Percentiles rank a stretch among this genome's conserved stretches.
These are phyloP conservation scores for Sylvilagus bachmani DNA, from an alignment of 2,113 vertebrate genomes.

Conservation along the genomic window DNA sequence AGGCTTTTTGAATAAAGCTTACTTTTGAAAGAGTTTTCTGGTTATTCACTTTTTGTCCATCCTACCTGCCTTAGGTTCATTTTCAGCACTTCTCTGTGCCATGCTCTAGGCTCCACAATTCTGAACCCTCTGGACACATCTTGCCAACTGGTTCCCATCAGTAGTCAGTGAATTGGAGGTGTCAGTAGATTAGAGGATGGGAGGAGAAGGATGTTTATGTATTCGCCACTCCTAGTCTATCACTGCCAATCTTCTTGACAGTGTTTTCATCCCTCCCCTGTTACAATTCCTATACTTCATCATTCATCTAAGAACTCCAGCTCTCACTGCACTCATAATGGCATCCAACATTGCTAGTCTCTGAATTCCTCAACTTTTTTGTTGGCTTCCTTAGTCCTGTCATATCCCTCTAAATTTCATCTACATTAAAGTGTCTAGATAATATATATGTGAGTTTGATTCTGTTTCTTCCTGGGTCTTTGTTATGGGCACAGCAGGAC, in stretches of 20 bases:
- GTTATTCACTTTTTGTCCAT: not conserved
- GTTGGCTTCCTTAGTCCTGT: not conserved
- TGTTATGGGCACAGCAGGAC: no score
- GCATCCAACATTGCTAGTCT: not conserved
- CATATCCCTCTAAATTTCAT: not conserved
- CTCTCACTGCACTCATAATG: not conserved
- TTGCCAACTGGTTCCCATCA: not conserved
- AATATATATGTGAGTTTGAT: not conserved
- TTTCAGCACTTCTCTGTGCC: not conserved
- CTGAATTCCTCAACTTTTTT: not conserved
- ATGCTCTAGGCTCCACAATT: not conserved
- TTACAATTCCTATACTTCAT: not conserved
- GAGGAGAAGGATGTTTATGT: not conserved
- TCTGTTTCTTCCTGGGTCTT: constrained; percentile 3
- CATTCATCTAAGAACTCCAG: not conserved
- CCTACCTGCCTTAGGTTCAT: not conserved
- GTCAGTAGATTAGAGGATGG: not conserved
- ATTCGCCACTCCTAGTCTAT: not conserved
- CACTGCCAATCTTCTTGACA: not conserved
- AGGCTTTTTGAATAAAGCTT: not conserved
- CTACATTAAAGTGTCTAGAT: not conserved
- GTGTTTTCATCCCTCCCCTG: not conserved
- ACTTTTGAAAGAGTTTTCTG: not conserved
- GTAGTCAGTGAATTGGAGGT: not conserved
- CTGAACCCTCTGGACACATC: not conserved